Conservation (phyloP, 1,140 invertebrate genomes). For the Wasmannia auropunctata region DNA sequence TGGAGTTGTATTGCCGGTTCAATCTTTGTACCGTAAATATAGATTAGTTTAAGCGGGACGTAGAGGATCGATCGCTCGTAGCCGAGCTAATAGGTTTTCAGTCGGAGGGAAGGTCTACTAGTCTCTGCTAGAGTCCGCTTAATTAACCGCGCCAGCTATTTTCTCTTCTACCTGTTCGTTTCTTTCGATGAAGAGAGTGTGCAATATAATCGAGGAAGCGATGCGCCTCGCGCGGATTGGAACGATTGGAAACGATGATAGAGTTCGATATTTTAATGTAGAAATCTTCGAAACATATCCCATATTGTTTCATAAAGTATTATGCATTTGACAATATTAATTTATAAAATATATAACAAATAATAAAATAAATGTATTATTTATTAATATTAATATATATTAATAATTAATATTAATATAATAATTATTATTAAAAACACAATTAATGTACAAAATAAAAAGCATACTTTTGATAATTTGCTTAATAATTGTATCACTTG, state of each 20-base stretch:
- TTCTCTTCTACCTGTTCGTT: constrained; percentile 52
- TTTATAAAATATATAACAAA: not conserved
- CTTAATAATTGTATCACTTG: not conserved
- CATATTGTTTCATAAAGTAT: not conserved
- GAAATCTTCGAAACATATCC: not conserved
- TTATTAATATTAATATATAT: not conserved
- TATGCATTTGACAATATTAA: not conserved
- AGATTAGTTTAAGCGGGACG: constrained; percentile 56
- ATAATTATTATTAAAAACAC: not conserved
- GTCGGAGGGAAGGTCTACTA: constrained; percentile 51
- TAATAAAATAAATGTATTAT: constrained; percentile 7
- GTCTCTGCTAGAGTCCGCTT: constrained; percentile 57
- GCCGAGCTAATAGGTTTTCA: constrained; percentile 56
- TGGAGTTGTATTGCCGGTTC: constrained; percentile 41
- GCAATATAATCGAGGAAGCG: constrained; percentile 37
- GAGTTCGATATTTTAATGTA: constrained; percentile 10
- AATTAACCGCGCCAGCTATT: constrained; percentile 57
- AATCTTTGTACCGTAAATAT: constrained; percentile 60
- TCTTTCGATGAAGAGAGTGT: constrained; percentile 18
- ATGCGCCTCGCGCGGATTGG: not conserved
- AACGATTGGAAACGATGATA: constrained; percentile 34
- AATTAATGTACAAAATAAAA: not conserved
- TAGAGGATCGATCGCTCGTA: constrained; percentile 49
- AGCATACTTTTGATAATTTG: not conserved
- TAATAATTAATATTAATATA: not conserved